A percentile compares a stretch with the other conserved stretches of the same genome.
phyloP scores from a whole-genome alignment of 2,113 vertebrate species.

The Piprites chloris region DNA sequence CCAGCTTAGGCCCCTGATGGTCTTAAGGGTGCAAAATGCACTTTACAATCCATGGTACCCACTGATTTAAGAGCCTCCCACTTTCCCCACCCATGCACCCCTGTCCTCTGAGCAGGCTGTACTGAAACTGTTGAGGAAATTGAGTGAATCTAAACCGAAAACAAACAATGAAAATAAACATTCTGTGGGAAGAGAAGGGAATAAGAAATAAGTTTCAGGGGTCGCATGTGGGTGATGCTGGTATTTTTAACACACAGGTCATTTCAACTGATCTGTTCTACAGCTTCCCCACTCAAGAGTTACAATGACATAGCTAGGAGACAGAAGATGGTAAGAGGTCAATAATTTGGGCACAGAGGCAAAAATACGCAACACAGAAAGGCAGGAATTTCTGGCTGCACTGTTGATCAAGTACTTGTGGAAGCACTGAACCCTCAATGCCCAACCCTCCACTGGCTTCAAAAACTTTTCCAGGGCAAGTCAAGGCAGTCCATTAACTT shows the following conservation, averaged over 20 bases:
- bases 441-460: not conserved
- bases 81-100: not conserved
- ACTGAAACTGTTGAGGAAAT: not conserved
- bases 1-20: not conserved
- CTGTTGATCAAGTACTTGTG: rapidly evolving
- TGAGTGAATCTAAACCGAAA: not conserved
- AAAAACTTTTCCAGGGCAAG: not conserved
- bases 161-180: not conserved
- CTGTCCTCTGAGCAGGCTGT: not conserved
- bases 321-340: not conserved
- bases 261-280: not conserved
- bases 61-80: not conserved
- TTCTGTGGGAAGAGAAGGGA: not conserved
- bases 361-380: not conserved
- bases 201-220: not conserved
- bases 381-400: not conserved
- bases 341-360: not conserved
- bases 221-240: not conserved
- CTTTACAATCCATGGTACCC: not conserved
- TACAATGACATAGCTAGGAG: not conserved
- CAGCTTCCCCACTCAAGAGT: not conserved
- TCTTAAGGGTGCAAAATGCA: not conserved
- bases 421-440: not conserved
- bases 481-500: not conserved
- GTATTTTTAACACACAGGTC: not conserved